A percentile compares a stretch with the other conserved stretches of the same genome.
Evolutionary conservation across 2,888 invertebrate species (phyloP).

Genomic region (Lasioglossum calceatum): DNA sequence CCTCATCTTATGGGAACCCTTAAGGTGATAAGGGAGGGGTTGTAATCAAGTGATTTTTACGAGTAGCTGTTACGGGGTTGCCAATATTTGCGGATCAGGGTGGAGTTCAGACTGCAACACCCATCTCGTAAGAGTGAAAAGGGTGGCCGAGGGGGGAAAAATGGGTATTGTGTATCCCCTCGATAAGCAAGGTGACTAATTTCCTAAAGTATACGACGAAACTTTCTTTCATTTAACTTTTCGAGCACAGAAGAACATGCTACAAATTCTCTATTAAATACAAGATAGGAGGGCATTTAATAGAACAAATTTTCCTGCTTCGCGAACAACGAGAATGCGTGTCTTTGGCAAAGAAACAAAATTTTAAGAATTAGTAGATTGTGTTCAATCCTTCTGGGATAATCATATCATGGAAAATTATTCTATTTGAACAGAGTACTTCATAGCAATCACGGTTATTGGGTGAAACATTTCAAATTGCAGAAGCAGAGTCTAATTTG

Average conservation of each 20-base stretch:
- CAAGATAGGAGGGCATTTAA: not conserved
- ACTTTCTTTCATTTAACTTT: slow-evolving; percentile 49
- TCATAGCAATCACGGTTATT: not conserved
- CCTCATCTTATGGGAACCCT: slow-evolving; percentile 49
- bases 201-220: slow-evolving; percentile 64
- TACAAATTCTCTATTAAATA: slow-evolving; percentile 20
- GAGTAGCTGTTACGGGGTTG: slow-evolving; percentile 74
- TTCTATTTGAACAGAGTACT: not conserved
- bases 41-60: slow-evolving; percentile 80
- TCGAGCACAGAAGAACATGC: not conserved
- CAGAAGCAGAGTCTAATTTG: not conserved
- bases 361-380: not conserved
- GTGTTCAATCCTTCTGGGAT: not conserved
- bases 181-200: slow-evolving; percentile 68
- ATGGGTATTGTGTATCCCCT: slow-evolving; percentile 56
- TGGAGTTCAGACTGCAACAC: slow-evolving; percentile 65
- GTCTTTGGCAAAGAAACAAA: not conserved
- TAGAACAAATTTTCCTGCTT: not conserved
- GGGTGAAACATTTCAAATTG: not conserved
- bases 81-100: slow-evolving; percentile 79
- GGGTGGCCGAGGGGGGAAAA: slow-evolving; percentile 42
- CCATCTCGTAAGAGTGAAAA: slow-evolving; percentile 55
- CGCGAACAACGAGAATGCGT: not conserved
- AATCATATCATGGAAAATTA: not conserved
- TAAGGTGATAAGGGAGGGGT: slow-evolving; percentile 65